phyloP scores from a whole-genome alignment of 1,140 invertebrate genomes.

The Hirudo medicinalis region DNA sequence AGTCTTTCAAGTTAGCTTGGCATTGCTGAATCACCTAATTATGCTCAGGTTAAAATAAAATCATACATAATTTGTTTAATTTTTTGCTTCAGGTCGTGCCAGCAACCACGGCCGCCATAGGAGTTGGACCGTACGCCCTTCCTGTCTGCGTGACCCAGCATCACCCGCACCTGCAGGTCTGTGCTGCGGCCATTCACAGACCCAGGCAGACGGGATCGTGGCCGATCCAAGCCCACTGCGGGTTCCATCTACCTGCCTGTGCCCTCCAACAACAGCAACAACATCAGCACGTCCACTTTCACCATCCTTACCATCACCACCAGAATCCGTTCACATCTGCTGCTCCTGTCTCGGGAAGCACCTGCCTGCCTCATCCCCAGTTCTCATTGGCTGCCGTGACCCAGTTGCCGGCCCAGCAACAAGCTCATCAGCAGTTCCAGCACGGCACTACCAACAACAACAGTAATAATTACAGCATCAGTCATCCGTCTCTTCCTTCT shows the following conservation, averaged over 20 bases:
- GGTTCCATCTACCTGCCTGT: slow-evolving; percentile 37
- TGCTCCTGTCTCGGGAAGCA: slow-evolving; percentile 12
- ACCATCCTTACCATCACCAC: slow-evolving; percentile 14
- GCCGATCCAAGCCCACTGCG: slow-evolving; percentile 28
- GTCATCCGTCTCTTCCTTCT: slow-evolving; percentile 30
- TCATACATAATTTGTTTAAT: no score
- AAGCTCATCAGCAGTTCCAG: no score
- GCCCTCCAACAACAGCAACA: slow-evolving; percentile 32
- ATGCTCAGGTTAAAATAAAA: no score
- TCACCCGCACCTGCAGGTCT: not conserved
- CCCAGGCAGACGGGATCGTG: not conserved
- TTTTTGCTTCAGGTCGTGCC: not conserved
- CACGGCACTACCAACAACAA: not conserved
- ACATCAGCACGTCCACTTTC: slow-evolving; percentile 11
- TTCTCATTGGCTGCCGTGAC: slow-evolving; percentile 6
- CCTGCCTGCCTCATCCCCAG: not conserved
- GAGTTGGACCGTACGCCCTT: slow-evolving; percentile 5
- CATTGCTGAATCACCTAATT: no score
- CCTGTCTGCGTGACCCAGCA: slow-evolving; percentile 12
- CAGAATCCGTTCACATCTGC: slow-evolving; percentile 15
- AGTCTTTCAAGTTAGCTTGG: no score
- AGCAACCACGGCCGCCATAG: not conserved
- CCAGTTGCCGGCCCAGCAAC: not conserved
- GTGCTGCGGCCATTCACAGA: not conserved
- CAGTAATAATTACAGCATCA: not conserved